phyloP scores from a whole-genome alignment of 2,888 invertebrate species.

The Dioctria linearis region DNA sequence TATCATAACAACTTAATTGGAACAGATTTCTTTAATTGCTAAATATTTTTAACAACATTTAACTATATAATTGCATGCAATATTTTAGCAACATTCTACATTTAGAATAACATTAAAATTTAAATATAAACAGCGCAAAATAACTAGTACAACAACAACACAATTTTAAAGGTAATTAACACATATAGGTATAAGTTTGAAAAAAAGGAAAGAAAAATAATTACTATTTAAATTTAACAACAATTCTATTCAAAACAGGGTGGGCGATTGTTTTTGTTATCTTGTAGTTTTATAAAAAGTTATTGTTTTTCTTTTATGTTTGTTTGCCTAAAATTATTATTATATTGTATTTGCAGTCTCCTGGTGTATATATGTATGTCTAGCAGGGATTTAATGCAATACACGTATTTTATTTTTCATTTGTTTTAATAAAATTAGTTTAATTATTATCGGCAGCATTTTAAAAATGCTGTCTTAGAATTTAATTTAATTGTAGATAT shows the following conservation, averaged over 20 bases:
- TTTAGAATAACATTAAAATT: neutral
- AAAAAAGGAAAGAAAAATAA: neutral
- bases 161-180: too few relatives aligned
- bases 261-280: constrained; percentile 3
- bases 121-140: neutral
- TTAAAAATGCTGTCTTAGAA: neutral
- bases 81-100: constrained; percentile 39
- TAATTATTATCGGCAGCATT: neutral
- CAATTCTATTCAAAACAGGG: neutral
- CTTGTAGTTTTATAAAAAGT: constrained; percentile 1
- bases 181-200: too few relatives aligned
- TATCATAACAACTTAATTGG: too few relatives aligned
- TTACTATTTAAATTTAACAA: neutral
- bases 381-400: neutral
- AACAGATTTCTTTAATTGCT: neutral
- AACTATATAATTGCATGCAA: constrained; percentile 40
- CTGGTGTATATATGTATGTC: neutral
- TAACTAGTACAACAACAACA: neutral
- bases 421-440: neutral
- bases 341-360: neutral
- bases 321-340: neutral
- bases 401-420: neutral
- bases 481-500: neutral
- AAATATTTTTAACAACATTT: constrained; percentile 19
- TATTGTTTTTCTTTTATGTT: constrained; percentile 1